Evolutionary conservation across 2,888 invertebrate genomes (phyloP).

Genomic region (Tyria jacobaeae): DNA sequence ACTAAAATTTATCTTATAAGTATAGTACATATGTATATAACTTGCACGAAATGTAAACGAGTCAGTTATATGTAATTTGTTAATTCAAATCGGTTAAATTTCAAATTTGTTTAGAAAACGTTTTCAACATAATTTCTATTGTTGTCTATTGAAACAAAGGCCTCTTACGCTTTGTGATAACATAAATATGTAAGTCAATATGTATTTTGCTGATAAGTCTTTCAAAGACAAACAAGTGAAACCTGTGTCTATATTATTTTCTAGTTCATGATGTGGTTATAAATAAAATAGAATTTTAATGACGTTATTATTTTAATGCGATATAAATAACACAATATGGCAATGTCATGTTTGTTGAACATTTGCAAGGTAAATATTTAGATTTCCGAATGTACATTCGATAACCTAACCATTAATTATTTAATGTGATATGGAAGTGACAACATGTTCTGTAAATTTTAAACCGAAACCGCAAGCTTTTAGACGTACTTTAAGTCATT

Average conservation of each 20-base stretch:
- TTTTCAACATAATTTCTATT: too few species aligned
- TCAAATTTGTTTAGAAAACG: too few species aligned
- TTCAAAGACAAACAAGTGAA: not conserved
- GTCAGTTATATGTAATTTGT: too few species aligned
- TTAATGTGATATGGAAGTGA: not conserved
- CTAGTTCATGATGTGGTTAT: not conserved
- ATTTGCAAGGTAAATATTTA: constrained; percentile 12
- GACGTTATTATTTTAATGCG: not conserved
- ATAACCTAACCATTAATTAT: not conserved
- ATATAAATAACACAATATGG: not conserved
- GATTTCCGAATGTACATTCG: not conserved
- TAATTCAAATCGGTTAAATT: too few species aligned
- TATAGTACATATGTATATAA: too few species aligned
- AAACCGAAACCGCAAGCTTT: not conserved
- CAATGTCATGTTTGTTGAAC: not conserved
- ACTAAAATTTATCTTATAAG: too few species aligned
- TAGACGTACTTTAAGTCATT: too few species aligned
- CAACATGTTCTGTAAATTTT: not conserved
- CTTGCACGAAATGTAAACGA: too few species aligned
- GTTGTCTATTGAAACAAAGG: too few species aligned
- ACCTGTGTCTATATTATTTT: not conserved
- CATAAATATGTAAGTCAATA: too few species aligned
- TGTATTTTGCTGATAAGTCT: not conserved
- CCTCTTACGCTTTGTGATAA: too few species aligned
- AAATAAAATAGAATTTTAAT: not conserved